A percentile compares a stretch with the other conserved stretches of the same genome.
phyloP scores from a whole-genome alignment of 1,140 invertebrate genomes.

The Bombyx mori region DNA sequence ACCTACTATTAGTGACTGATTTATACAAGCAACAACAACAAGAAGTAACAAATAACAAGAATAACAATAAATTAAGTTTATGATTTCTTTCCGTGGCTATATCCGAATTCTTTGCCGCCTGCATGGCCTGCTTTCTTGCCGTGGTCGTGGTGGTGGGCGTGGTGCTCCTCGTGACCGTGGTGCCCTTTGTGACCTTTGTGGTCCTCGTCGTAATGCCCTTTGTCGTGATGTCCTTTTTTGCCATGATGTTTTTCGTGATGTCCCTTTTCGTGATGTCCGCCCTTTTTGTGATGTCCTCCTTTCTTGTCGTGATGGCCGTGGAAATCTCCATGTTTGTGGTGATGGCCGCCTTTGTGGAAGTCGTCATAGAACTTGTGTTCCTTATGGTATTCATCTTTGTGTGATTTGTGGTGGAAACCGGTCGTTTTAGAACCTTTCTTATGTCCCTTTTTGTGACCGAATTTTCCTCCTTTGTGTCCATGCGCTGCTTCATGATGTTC shows the following conservation, averaged over 20 bases:
- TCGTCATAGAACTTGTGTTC: slow-evolving; percentile 89
- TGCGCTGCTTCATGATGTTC: slow-evolving; percentile 82
- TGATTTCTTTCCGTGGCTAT: slow-evolving; percentile 69
- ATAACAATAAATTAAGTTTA: slow-evolving; percentile 13
- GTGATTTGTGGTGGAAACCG: slow-evolving; percentile 84
- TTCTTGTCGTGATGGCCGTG: slow-evolving; percentile 80
- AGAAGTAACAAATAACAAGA: slow-evolving; percentile 13
- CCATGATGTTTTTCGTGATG: slow-evolving; percentile 80
- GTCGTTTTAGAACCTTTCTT: slow-evolving; percentile 82
- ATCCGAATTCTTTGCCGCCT: slow-evolving; percentile 77
- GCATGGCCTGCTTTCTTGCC: slow-evolving; percentile 77
- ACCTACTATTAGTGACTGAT: not conserved
- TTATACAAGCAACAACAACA: slow-evolving; percentile 17
- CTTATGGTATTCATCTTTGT: slow-evolving; percentile 87
- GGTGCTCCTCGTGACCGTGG: slow-evolving; percentile 76
- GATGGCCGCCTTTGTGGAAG: slow-evolving; percentile 82
- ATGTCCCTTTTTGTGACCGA: slow-evolving; percentile 83
- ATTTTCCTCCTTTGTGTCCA: slow-evolving; percentile 82
- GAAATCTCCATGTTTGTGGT: slow-evolving; percentile 78
- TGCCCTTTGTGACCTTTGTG: slow-evolving; percentile 76
- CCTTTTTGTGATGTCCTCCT: slow-evolving; percentile 80
- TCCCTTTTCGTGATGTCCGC: slow-evolving; percentile 78
- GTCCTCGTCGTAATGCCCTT: slow-evolving; percentile 77
- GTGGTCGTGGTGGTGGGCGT: slow-evolving; percentile 76
- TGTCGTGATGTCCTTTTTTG: slow-evolving; percentile 81